Conservation (phyloP, 2,113 vertebrate species). For the Herpailurus yagouaroundi region DNA sequence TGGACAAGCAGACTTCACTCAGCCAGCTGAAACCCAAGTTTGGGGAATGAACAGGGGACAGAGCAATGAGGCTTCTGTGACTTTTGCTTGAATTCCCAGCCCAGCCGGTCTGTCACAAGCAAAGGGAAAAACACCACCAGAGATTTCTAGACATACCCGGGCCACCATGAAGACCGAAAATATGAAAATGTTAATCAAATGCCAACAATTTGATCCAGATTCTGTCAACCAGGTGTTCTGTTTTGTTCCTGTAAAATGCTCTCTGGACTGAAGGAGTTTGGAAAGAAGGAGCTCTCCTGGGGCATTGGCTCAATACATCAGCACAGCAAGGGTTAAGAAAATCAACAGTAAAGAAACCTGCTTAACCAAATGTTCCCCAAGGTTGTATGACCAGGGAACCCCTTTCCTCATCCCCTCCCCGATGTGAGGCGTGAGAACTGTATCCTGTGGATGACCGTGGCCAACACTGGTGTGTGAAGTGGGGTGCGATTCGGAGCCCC, state of each 20-base stretch:
- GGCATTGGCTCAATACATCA: background rate
- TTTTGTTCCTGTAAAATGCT: background rate
- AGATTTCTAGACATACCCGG: background rate
- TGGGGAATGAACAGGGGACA: background rate
- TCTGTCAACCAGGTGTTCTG: background rate
- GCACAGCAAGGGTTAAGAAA: background rate
- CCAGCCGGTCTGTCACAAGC: background rate
- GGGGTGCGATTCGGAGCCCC: background rate
- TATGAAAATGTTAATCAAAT: background rate
- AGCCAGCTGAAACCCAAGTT: background rate
- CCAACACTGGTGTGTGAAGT: background rate
- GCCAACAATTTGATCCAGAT: background rate
- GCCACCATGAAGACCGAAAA: background rate
- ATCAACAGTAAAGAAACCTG: background rate
- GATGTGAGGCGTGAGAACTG: background rate
- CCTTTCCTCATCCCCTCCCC: too few relatives aligned
- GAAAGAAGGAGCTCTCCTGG: background rate
- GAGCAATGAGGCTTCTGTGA: background rate
- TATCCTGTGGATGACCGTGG: background rate
- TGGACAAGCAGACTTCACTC: accelerated
- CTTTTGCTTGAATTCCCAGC: background rate
- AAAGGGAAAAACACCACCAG: background rate
- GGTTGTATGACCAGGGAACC: background rate
- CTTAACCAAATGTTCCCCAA: background rate
- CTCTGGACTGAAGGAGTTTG: background rate